Evolutionary conservation across 2,113 vertebrate genomes (phyloP), one percentile per base, ranked within the genome.

Genomic region (Bufo gargarizans): DNA sequence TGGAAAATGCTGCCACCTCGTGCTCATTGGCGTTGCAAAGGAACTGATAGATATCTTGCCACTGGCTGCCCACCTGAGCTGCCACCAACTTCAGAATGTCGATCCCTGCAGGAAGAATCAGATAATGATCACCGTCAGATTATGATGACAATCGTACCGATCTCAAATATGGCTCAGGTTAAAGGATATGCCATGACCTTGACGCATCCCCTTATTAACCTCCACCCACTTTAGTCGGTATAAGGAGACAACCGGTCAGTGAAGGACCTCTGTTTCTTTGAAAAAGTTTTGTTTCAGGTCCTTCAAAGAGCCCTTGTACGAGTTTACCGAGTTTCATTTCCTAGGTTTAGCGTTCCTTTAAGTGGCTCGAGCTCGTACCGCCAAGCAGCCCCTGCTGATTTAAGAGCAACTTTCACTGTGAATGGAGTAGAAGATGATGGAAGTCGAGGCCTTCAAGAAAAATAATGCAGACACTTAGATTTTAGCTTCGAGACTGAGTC

Each of bases 1-100:
- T 97, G 92, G 97, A 97, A 92, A 99, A 98, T 8, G 97, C 97
- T 0, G 97, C 96, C 91, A 99, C 96, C 92, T 99, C 98, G 0
- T 97, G 94, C 92, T 99, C 98, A 0, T 96, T 97, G 91, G 96
- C 97, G 0, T 97, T 98, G 91, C 97, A 97, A 91, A 99, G 93
- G 59, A 95, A 96, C 91, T 97, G 97, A 91, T 99, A 99, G 90
- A 99, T 95, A 77, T 99, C 97, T 63, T 98, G 96, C 98, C 98
- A 99, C 91, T 98, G 97, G 90, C 95, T 96, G 67, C 98, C 98
- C 43, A 99, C 94, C 59, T 99, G 97, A 3, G 97, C 96, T 0
- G 98, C 96, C 55, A 99, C 98, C 81, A 99, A 94, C 93, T 97
- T 98, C 90, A 99, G 91, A 91, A 99, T 99, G 92, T 99, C 98